These are phyloP conservation scores for Aplodontia rufa DNA, from an alignment of 2,113 vertebrate species.

Conservation along the genomic window DNA sequence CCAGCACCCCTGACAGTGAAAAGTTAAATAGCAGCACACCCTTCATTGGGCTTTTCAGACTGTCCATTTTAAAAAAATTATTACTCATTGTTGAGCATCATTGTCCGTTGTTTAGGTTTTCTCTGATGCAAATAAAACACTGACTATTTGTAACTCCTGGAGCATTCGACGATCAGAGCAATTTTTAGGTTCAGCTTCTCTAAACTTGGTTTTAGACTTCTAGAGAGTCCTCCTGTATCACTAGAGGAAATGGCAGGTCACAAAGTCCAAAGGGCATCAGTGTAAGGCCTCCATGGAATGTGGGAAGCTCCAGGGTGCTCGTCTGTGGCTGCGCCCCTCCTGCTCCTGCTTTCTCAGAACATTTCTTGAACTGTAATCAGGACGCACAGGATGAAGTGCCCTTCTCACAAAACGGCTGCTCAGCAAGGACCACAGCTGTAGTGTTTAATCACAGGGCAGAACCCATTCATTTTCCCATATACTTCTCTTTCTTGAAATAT, in stretches of 20 bases:
- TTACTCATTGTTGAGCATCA: not conserved
- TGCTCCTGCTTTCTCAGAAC: not conserved
- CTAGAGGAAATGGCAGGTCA: not conserved
- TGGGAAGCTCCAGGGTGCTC: not conserved
- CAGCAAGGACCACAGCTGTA: constrained; percentile 18
- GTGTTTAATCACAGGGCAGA: constrained; percentile 27
- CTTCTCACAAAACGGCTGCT: not conserved
- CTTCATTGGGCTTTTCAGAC: not conserved
- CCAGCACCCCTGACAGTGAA: not conserved
- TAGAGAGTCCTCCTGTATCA: not conserved
- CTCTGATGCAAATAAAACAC: not conserved
- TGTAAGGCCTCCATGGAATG: not conserved
- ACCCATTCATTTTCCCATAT: constrained; percentile 55
- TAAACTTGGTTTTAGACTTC: not conserved
- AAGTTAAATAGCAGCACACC: not conserved
- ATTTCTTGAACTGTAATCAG: constrained; percentile 1
- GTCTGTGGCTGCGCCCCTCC: not conserved
- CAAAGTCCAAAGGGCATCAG: not conserved
- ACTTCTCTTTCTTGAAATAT: constrained; percentile 49
- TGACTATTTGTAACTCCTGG: not conserved
- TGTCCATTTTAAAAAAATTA: not conserved
- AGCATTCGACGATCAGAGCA: not conserved
- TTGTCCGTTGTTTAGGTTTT: constrained; percentile 3
- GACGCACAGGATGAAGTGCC: constrained; percentile 15
- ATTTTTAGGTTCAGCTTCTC: not conserved